Base-by-base conservation (phyloP, 2,113 vertebrate species). In the Bambusicola thoracicus region DNA sequence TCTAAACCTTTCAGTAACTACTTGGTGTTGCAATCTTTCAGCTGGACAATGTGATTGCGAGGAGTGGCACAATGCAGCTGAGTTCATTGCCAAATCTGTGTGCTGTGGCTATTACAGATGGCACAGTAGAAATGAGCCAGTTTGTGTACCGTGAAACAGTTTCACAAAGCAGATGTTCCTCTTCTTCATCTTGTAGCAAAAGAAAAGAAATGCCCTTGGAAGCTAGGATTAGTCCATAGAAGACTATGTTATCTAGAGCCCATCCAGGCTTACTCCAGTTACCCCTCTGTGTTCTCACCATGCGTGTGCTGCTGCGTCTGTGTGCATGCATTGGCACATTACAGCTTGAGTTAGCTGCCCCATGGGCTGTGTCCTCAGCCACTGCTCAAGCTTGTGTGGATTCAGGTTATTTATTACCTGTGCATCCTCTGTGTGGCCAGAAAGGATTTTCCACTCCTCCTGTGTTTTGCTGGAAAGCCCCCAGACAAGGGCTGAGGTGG, bases 301-400 rank as follows among this genome's bases (percentile, higher is more conserved):
- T 9, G 36, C 13, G n/a, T 0, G 3, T 41, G 36, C 55, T 21
- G 7, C 30, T 25, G 32, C 22, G 61, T 41, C 68, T 40, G 17
- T 2, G 41, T 55, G 65, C 43, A 3, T 0, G 3, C 40, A 29
- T 36, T 75, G 22, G 62, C 32, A 72, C 85, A 62, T 68, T 32
- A 85, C 81, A 62, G 53, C 73, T 69, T 0, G 2, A 15, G 29
- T 12, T 43, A 58, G 17, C 32, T 65, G 19, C 44, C 29, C 32
- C 18, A 13, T 4, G 24, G 34, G 25, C 46, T 2, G 25, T 44
- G n/a, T 67, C 62, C 66, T 75, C 17, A 87, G 74, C 59, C 11
- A 8, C 70, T 4, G 4, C 21, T 65, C 36, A 7, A 0, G 0
- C 1, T 3, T 5, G 1, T 36, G 22, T 92, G 41, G 6, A 10